Conservation (phyloP, 2,888 invertebrate species). For the Drosophila aldrichi region DNA sequence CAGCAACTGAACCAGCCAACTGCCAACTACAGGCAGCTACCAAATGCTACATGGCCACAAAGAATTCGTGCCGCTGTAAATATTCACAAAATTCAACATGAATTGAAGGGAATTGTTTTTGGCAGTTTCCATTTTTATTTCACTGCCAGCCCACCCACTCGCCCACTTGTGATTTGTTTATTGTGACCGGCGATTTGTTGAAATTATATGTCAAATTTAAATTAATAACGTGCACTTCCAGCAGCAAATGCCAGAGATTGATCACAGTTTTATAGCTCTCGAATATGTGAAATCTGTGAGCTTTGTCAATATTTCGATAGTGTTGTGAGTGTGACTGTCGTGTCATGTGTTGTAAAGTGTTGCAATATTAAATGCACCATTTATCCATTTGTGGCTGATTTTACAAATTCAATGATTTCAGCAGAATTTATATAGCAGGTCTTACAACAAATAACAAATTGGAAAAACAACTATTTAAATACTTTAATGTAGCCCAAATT, state of each 20-base stretch:
- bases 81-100: slow-evolving; percentile 27
- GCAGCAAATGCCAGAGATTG: neutral
- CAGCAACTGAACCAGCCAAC: slow-evolving; percentile 5
- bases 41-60: slow-evolving; percentile 28
- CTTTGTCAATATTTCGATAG: no score
- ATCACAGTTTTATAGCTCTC: neutral
- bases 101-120: slow-evolving; percentile 5
- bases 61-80: slow-evolving; percentile 37
- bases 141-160: neutral
- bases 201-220: slow-evolving; percentile 25
- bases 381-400: no score
- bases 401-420: no score
- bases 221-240: neutral
- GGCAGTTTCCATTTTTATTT: neutral
- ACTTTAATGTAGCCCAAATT: no score
- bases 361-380: no score
- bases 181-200: slow-evolving; percentile 32
- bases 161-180: slow-evolving; percentile 28
- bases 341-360: no score
- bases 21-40: neutral
- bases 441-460: no score
- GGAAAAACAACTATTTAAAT: no score
- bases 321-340: no score
- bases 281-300: neutral
- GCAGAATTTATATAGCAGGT: no score